phyloP scores from a whole-genome alignment of 2,888 invertebrate genomes.

The Drosophila planitibia region DNA sequence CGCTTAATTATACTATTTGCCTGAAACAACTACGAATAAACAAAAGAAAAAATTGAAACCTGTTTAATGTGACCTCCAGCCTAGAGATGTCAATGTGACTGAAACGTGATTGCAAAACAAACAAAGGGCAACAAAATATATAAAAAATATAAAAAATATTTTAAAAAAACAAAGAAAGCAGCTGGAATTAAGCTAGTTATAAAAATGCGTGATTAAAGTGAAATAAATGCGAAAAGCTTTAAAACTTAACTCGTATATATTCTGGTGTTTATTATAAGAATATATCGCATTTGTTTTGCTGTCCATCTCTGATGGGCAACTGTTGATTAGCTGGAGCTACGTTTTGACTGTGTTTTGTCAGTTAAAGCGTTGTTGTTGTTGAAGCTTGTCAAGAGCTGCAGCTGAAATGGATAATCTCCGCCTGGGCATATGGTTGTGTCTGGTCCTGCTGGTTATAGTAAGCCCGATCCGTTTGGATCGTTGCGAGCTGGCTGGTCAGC shows the following conservation, averaged over 20 bases:
- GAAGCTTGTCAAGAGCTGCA: constrained; percentile 17
- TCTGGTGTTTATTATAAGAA: background rate
- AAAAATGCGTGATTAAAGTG: background rate
- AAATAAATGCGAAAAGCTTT: background rate
- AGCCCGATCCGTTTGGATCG: constrained; percentile 67
- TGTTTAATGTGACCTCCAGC: constrained; percentile 56
- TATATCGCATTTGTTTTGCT: background rate
- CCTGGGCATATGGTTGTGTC: constrained; percentile 15
- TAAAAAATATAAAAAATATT: background rate
- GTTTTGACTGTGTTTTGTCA: constrained; percentile 17
- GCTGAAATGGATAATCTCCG: constrained; percentile 31
- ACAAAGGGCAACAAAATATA: background rate
- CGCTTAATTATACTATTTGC: constrained; percentile 49
- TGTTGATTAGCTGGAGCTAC: constrained; percentile 22
- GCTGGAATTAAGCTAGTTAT: background rate
- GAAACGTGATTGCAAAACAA: constrained; percentile 9
- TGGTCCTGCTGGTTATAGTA: constrained; percentile 14
- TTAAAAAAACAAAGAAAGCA: background rate
- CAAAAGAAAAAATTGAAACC: constrained; percentile 53
- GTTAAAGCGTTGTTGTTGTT: constrained; percentile 31
- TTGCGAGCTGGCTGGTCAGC: constrained; percentile 80
- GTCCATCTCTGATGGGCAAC: constrained; percentile 44
- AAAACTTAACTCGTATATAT: background rate
- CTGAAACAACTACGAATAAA: constrained; percentile 15
- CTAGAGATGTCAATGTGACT: constrained; percentile 43